Evolutionary conservation across 1,140 invertebrate species (phyloP).

Genomic region (Cyphomyrmex costatus): DNA sequence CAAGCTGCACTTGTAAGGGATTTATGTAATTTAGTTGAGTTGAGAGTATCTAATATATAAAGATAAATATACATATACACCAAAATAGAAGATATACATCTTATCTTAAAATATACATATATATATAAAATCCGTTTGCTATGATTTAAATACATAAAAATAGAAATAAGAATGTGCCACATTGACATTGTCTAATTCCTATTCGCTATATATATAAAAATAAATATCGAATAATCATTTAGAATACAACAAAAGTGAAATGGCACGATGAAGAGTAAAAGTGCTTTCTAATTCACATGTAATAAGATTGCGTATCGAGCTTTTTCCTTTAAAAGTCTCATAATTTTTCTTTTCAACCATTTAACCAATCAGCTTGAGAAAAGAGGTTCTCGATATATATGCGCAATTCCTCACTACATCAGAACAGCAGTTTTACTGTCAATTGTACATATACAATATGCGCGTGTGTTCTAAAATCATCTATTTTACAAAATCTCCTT

Average conservation of each 20-base stretch:
- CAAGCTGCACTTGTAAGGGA: background rate
- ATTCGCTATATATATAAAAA: slow-evolving; percentile 66
- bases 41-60: slow-evolving; percentile 3
- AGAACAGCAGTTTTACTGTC: background rate
- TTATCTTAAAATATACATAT: slow-evolving; percentile 21
- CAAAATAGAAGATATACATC: slow-evolving; percentile 15
- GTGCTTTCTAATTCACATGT: background rate
- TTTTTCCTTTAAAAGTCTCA: background rate
- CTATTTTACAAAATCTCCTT: slow-evolving; percentile 59
- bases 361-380: no score
- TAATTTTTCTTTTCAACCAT: background rate
- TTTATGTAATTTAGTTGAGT: background rate
- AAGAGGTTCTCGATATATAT: background rate
- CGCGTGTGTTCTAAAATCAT: slow-evolving; percentile 29
- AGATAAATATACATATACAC: slow-evolving; percentile 16
- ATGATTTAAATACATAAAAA: slow-evolving; percentile 26
- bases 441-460: slow-evolving; percentile 27
- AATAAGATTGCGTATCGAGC: background rate
- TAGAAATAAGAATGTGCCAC: slow-evolving; percentile 1
- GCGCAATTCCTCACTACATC: background rate
- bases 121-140: background rate
- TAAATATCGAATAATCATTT: slow-evolving; percentile 67
- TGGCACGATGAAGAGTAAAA: background rate
- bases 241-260: slow-evolving; percentile 51
- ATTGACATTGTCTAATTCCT: slow-evolving; percentile 10